These are phyloP conservation scores for Egretta garzetta DNA, from an alignment of 2,113 vertebrate genomes.

Conservation along the genomic window DNA sequence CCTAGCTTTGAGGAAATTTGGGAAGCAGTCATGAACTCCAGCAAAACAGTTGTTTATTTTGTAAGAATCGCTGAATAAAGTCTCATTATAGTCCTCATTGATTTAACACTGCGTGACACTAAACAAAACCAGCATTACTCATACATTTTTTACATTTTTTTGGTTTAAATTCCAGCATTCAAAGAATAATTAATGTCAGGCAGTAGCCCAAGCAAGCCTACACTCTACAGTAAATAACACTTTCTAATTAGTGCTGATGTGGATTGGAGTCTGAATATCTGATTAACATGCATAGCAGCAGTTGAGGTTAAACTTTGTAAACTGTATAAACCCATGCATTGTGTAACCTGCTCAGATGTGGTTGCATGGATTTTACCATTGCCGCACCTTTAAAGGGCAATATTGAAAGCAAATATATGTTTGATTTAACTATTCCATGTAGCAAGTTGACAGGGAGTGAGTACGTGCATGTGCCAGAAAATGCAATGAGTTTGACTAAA, in stretches of 20 bases:
- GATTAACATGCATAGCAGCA: not conserved
- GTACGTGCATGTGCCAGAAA: not conserved
- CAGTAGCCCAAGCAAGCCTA: slow-evolving; percentile 6
- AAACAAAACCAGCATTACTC: slow-evolving; percentile 2
- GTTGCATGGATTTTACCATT: not conserved
- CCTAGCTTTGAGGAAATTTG: not conserved
- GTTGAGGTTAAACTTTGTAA: not conserved
- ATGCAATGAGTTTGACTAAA: not conserved
- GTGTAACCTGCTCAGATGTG: not conserved
- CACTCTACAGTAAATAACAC: slow-evolving; percentile 1
- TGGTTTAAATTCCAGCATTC: not conserved
- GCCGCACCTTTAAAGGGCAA: not conserved
- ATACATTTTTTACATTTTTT: not conserved
- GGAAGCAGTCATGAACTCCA: not conserved
- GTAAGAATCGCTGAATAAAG: not conserved
- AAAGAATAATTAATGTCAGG: slow-evolving; percentile 7
- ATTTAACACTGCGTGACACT: not conserved
- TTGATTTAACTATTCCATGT: not conserved
- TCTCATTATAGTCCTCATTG: not conserved
- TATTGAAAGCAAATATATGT: not conserved
- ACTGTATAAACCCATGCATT: not conserved
- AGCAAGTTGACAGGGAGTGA: not conserved
- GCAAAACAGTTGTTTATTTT: not conserved
- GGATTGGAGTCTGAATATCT: not conserved
- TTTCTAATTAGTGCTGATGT: slow-evolving; percentile 5